Base-by-base conservation (phyloP, 2,797 vertebrate genomes). In the Myripristis jacobus region DNA sequence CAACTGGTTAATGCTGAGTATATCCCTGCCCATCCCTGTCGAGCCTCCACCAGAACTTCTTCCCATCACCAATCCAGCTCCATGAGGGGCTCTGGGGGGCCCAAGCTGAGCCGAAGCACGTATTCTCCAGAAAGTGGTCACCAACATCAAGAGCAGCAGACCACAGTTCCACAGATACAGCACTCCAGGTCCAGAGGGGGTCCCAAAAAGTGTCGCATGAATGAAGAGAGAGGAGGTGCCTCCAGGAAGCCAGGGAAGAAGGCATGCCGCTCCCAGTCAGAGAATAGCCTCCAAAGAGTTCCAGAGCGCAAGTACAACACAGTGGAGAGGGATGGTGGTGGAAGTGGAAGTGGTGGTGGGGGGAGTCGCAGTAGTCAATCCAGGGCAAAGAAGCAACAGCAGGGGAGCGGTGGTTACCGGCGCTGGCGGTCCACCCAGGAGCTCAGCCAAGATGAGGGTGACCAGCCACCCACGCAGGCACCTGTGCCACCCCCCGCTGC, bases 1-100 rank as follows among this genome's bases (percentile, higher is more conserved):
- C 92, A 91, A 44, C 86, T 96, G 77, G 94, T 96, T 55, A 95
- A 90, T 19, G 94, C 95, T 0, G 94, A 96, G 68, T 96, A 96
- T 70, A 96, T 96, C 64, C 95, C 95, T 0, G 95, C 93, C 12
- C 94, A 94, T 44, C 88, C 92, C 2, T 90, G 91, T 60, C 77
- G 79, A 15, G 83, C 86, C 10, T 89, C 88, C 12, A 71, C 82
- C 21, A 88, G 87, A 73, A 75, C 87, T 7, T 88, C 85, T 5
- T 70, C 81, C n/a, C 87, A 90, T 36, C 82, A 83, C 52, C 82
- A 84, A 19, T 66, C 77, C 22, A 86, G 65, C 54, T 51, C 75
- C 4, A 68, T 77, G 18, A 85, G 85, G 65, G 66, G 69, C 3
- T 70, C 86, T 4, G 86, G 41, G 2, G 59, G 70, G 1, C 44